Percentiles rank a stretch among this genome's conserved stretches.
Conservation (phyloP, 2,888 invertebrate genomes). For the Papilio demoleus region DNA sequence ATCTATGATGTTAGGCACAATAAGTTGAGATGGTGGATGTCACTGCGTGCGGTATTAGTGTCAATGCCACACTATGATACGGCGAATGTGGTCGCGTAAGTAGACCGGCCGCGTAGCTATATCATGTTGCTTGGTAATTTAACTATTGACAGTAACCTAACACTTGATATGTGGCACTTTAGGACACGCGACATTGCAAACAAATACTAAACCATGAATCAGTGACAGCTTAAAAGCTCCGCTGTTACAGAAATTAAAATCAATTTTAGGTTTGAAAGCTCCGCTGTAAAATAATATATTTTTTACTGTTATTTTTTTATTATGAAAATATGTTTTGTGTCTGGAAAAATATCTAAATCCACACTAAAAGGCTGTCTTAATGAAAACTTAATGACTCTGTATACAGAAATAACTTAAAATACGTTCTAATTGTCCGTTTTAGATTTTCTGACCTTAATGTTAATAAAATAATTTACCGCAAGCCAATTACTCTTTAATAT, state of each 20-base stretch:
- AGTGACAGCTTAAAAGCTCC: background rate
- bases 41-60: slow-evolving; percentile 63
- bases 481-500: slow-evolving; percentile 2
- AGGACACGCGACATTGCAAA: slow-evolving; percentile 30
- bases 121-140: slow-evolving; percentile 59
- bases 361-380: no score
- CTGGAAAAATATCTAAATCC: no score
- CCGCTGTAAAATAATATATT: background rate
- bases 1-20: slow-evolving; percentile 44
- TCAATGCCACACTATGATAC: slow-evolving; percentile 71
- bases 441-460: background rate
- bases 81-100: slow-evolving; percentile 70
- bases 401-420: no score
- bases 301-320: no score
- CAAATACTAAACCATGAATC: background rate
- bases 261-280: background rate
- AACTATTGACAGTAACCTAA: slow-evolving; percentile 46
- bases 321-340: no score
- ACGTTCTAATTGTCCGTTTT: background rate
- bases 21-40: slow-evolving; percentile 45
- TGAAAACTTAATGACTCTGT: no score
- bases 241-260: background rate
- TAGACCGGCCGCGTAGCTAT: slow-evolving; percentile 65
- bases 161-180: slow-evolving; percentile 47
- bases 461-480: background rate